These are phyloP conservation scores for Protonibea diacanthus DNA, from an alignment of 2,797 vertebrate genomes.

Conservation along the genomic window DNA sequence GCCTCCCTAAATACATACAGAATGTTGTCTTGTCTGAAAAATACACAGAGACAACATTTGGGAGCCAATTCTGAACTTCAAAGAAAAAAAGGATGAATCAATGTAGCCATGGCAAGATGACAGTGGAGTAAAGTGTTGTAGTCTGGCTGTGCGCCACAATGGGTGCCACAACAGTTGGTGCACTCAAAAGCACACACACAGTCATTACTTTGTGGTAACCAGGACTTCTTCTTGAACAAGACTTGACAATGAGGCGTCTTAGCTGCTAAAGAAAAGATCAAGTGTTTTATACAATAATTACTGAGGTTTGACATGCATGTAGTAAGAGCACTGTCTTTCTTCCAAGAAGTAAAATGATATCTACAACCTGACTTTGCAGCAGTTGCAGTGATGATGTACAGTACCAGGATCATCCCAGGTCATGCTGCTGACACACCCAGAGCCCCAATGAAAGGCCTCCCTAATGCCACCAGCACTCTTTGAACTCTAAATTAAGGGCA, in stretches of 20 bases:
- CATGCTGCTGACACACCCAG: slow-evolving; percentile 69
- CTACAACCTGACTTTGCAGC: slow-evolving; percentile 33
- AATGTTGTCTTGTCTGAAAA: slow-evolving; percentile 17
- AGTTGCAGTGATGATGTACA: slow-evolving; percentile 32
- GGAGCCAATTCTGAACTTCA: slow-evolving; percentile 16
- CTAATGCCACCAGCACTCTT: slow-evolving; percentile 53
- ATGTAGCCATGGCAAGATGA: slow-evolving; percentile 16
- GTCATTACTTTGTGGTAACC: slow-evolving; percentile 26
- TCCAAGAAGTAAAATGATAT: slow-evolving; percentile 48
- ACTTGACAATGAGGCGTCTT: slow-evolving; percentile 26
- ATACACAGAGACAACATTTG: not conserved
- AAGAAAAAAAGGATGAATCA: slow-evolving; percentile 33
- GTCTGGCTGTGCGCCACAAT: slow-evolving; percentile 27
- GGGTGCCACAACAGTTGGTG: slow-evolving; percentile 1
- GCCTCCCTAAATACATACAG: slow-evolving; percentile 8
- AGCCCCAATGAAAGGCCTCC: slow-evolving; percentile 72
- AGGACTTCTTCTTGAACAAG: slow-evolving; percentile 19
- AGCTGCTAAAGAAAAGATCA: slow-evolving; percentile 25
- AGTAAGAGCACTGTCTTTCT: slow-evolving; percentile 24
- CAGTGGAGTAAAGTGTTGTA: slow-evolving; percentile 20
- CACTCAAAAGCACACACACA: slow-evolving; percentile 21
- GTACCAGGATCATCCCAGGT: slow-evolving; percentile 66
- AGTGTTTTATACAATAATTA: slow-evolving; percentile 21
- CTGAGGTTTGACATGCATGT: not conserved
- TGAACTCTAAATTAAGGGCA: slow-evolving; percentile 68